Evolutionary conservation across 2,888 invertebrate genomes (phyloP).

Genomic region (Agapetus fuscipes): DNA sequence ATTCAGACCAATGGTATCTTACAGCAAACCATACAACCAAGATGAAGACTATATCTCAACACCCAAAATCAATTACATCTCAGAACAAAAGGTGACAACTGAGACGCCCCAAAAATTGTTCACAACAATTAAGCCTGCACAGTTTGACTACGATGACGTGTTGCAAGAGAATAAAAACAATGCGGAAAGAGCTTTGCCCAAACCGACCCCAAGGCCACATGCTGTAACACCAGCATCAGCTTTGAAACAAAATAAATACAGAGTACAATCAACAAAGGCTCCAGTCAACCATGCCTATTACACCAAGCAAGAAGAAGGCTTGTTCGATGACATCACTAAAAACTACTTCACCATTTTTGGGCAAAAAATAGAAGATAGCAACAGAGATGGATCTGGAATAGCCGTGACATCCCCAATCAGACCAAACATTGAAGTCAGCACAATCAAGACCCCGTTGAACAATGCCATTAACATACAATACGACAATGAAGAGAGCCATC

Average conservation of each 20-base stretch:
- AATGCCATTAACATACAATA: conserved; percentile 47
- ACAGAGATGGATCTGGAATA: conserved; percentile 38
- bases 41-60: conserved; percentile 38
- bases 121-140: conserved; percentile 37
- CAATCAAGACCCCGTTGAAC: conserved; percentile 39
- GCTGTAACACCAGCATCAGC: conserved; percentile 30
- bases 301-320: conserved; percentile 56
- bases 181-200: conserved; percentile 14
- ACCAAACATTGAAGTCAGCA: conserved; percentile 27
- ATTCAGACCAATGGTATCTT: conserved; percentile 54
- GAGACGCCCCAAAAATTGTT: conserved; percentile 46
- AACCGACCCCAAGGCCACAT: conserved; percentile 24
- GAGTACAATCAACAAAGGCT: conserved; percentile 40
- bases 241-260: conserved; percentile 22
- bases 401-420: conserved; percentile 35
- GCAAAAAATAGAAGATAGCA: conserved; percentile 50
- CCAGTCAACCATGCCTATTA: conserved; percentile 53
- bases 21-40: conserved; percentile 41
- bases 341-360: conserved; percentile 68
- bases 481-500: conserved; percentile 37
- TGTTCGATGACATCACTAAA: conserved; percentile 62
- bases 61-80: conserved; percentile 31
- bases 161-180: conserved; percentile 28
- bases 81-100: conserved; percentile 40
- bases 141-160: conserved; percentile 39